These are phyloP conservation scores for Cotesia typhae DNA, from an alignment of 1,140 invertebrate species.

Conservation along the genomic window DNA sequence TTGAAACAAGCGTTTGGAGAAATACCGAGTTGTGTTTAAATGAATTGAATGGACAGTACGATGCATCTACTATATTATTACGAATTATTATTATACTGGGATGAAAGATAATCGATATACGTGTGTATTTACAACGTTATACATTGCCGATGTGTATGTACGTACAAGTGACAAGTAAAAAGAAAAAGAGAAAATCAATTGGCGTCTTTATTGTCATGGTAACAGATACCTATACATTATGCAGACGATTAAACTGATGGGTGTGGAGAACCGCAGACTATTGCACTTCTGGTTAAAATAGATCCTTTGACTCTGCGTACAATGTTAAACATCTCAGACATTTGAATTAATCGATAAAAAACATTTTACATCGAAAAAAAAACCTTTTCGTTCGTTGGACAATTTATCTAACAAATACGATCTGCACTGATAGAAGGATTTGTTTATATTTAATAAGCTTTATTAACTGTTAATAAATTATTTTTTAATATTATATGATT, in stretches of 20 bases:
- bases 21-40: too few relatives aligned
- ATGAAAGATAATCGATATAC: too few relatives aligned
- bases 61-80: too few relatives aligned
- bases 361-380: slow-evolving; percentile 2
- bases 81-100: background rate
- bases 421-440: too few relatives aligned
- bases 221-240: slow-evolving; percentile 31
- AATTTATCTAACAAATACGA: too few relatives aligned
- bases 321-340: too few relatives aligned
- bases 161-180: background rate
- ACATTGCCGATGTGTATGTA: background rate
- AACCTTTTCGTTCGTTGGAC: too few relatives aligned
- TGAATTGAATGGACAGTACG: too few relatives aligned
- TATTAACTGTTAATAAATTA: too few relatives aligned
- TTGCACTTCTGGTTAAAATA: slow-evolving; percentile 6
- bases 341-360: slow-evolving; percentile 5
- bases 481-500: too few relatives aligned
- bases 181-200: slow-evolving; percentile 42
- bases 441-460: too few relatives aligned
- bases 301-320: background rate
- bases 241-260: slow-evolving; percentile 25
- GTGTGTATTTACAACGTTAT: background rate
- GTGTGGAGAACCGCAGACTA: slow-evolving; percentile 13
- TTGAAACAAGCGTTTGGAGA: too few relatives aligned
- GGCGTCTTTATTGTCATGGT: slow-evolving; percentile 45